Percentiles rank a stretch among this genome's conserved stretches.
These are phyloP conservation scores for Hypsopygia costalis DNA, from an alignment of 2,888 invertebrate species.

Conservation along the genomic window DNA sequence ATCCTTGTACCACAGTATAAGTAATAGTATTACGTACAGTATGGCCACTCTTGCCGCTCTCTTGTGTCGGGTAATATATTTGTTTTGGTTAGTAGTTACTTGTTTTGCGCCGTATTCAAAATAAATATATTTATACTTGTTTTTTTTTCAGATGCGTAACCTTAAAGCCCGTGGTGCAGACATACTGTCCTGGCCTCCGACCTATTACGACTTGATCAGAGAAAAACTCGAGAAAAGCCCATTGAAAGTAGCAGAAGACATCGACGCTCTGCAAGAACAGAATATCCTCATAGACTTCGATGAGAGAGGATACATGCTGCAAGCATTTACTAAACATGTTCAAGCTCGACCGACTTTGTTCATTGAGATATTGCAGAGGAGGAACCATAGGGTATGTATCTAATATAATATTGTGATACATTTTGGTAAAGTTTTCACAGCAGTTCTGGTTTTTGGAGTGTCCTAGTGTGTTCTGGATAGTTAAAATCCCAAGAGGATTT, in stretches of 20 bases:
- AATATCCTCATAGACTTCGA: conserved; percentile 98
- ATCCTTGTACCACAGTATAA: no score
- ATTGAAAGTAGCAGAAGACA: conserved; percentile 85
- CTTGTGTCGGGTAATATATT: no score
- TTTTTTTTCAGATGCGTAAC: conserved; percentile 79
- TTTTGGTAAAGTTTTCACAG: no score
- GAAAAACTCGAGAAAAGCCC: conserved; percentile 87
- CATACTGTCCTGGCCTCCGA: conserved; percentile 92
- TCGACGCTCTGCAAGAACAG: conserved; percentile 89
- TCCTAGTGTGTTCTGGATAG: no score
- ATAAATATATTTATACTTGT: no score
- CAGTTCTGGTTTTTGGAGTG: no score
- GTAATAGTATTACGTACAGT: no score
- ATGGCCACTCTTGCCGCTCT: no score
- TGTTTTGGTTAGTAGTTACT: no score
- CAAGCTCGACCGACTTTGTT: conserved; percentile 98
- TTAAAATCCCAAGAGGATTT: no score
- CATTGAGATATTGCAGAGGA: conserved; percentile 96
- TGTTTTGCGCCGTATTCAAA: no score
- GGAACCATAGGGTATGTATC: conserved; percentile 90
- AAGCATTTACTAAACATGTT: conserved; percentile 96
- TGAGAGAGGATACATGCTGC: conserved; percentile 97
- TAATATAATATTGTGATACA: no score
- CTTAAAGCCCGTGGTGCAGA: conserved; percentile 91
- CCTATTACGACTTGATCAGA: conserved; percentile 92